Base-by-base conservation (phyloP, 2,888 invertebrate genomes). In the Malacosoma neustria region DNA sequence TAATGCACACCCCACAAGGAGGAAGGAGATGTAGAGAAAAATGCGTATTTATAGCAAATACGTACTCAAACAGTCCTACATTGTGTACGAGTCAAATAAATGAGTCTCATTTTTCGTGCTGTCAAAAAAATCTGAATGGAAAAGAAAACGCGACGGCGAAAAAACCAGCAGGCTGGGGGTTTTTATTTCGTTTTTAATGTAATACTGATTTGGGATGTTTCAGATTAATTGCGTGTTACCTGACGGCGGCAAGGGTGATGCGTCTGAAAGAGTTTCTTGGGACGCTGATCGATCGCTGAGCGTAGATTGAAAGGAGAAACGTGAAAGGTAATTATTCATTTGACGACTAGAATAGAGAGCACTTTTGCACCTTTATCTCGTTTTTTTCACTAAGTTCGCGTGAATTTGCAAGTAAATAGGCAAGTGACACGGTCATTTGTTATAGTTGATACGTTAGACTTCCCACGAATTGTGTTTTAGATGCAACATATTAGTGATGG, bases 11-110 rank as follows among this genome's bases (percentile, higher is more conserved):
- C 85, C 85, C 72, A 81, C 72, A 81, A 72, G 60, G 66, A 74
- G 74, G 73, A 77, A 77, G 75, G 80, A 84, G 82, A 82, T 77
- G 81, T 72, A 75, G 77, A 85, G 82, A 85, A 85, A 84, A 85
- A 85, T 85, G 64, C 82, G 84, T 85, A 85, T 86, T 85, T 85
- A 86, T 85, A 86, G 86, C 86, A 86, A 87, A 87, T 87, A 87
- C 80, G 81, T 85, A 85, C 85, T 85, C 87, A 85, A 87, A 87
- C 85, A 85, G 84, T 76, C 80, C 79, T 79, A 86, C 85, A 86
- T 86, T 86, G 86, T 87, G 82, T 85, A 80, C 82, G 86, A 85
- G 79, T 82, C 84, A 81, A 85, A 87, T 87, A 87, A 86, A 87
- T 87, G 86, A 82, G 68, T 57, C 71, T 84, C 80, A 87, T 87